Evolutionary conservation across 2,113 vertebrate genomes (phyloP).

Genomic region (Felis catus): F.catus_Fca126_mat1.0 CM031412.1:77995001-77995500

Average conservation of each 20-base stretch:
- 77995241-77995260: not conserved
- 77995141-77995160: not conserved
- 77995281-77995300: not conserved
- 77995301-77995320: not conserved
- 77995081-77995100: not conserved
- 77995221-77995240: not conserved
- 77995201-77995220: not conserved
- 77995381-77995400: not conserved
- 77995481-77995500: not conserved
- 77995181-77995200: not conserved
- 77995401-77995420: not conserved
- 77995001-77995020: not conserved
- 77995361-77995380: not conserved
- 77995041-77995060: not conserved
- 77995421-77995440: not conserved
- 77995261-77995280: not conserved
- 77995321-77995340: not conserved
- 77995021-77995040: slow-evolving; percentile 19
- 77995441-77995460: not conserved
- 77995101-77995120: not conserved
- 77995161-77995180: not conserved
- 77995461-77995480: not conserved
- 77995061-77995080: not conserved
- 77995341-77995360: not conserved
- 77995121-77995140: not conserved